These are phyloP conservation scores for Malurus cyaneus DNA, from an alignment of 2,113 vertebrate genomes.

Conservation along the genomic window DNA sequence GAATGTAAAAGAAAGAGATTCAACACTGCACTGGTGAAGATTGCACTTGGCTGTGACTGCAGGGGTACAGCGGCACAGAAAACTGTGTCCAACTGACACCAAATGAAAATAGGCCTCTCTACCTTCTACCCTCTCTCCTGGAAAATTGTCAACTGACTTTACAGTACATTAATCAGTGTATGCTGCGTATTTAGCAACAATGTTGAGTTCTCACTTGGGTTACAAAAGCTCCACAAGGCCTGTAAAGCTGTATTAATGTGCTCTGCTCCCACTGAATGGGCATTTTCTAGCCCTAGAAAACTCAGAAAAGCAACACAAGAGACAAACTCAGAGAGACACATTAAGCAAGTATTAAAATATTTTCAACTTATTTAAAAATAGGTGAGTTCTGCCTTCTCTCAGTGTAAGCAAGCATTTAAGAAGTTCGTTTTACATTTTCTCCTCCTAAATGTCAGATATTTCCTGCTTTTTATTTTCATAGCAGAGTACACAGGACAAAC, in stretches of 20 bases:
- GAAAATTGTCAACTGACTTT: constrained; percentile 7
- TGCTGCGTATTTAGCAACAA: not conserved
- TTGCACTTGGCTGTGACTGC: not conserved
- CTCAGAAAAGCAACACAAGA: not conserved
- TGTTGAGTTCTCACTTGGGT: not conserved
- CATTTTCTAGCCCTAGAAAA: not conserved
- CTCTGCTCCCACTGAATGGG: not conserved
- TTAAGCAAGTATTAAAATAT: not conserved
- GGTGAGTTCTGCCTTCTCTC: not conserved
- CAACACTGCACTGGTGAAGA: not conserved
- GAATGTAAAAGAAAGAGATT: not conserved
- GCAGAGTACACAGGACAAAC: not conserved
- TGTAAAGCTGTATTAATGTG: not conserved
- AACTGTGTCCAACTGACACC: not conserved
- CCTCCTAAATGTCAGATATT: not conserved
- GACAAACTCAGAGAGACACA: not conserved
- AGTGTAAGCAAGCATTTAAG: not conserved
- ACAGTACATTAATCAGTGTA: not conserved
- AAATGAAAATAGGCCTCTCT: not conserved
- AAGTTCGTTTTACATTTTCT: not conserved
- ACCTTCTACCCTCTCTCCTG: not conserved
- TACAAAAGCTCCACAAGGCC: not conserved
- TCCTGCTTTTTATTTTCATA: not conserved
- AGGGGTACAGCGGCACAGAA: not conserved
- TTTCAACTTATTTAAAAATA: not conserved